These are phyloP conservation scores for Rhombomys opimus DNA, from an alignment of 2,113 vertebrate genomes.

Conservation along the genomic window DNA sequence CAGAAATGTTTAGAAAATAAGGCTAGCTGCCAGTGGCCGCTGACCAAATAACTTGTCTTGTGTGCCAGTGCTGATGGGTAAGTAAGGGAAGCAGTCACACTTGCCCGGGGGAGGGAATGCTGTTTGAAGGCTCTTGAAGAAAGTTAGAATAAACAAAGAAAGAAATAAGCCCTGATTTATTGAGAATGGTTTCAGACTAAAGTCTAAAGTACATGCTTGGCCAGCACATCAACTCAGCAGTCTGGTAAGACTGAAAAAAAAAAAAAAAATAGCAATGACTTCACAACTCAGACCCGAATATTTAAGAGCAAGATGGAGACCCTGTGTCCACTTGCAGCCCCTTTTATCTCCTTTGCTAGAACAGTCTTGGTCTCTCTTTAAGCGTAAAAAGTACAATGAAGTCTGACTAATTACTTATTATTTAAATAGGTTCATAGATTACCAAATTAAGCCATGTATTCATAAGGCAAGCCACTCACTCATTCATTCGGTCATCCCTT, in stretches of 20 bases:
- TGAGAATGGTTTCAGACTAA: background rate
- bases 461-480: background rate
- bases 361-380: background rate
- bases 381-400: background rate
- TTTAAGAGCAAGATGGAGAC: background rate
- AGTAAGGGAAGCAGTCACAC: background rate
- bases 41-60: background rate
- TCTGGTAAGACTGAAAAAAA: conserved; percentile 24
- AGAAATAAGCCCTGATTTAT: conserved; percentile 15
- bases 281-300: background rate
- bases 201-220: background rate
- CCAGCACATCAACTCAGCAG: background rate
- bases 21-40: background rate
- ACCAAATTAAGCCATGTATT: background rate
- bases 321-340: too few species aligned
- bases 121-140: background rate
- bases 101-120: background rate
- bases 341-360: background rate
- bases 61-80: background rate
- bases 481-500: background rate
- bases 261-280: background rate
- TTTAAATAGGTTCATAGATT: conserved; percentile 1
- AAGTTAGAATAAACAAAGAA: background rate
- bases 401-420: background rate
- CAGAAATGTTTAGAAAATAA: background rate